phyloP scores from a whole-genome alignment of 2,888 invertebrate species.

The Diaphora mendica region DNA sequence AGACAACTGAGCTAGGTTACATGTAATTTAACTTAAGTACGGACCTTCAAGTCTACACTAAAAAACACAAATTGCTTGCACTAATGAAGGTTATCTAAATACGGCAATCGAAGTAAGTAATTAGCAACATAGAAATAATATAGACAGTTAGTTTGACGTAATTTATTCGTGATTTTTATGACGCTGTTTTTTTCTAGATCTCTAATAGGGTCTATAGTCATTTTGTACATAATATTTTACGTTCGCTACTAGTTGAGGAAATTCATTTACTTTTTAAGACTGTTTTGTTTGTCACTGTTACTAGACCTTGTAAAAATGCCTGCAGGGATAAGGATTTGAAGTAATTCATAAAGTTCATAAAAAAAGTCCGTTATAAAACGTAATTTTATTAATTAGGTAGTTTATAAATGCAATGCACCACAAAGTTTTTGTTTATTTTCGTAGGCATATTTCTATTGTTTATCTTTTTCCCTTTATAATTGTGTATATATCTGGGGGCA shows the following conservation, averaged over 20 bases:
- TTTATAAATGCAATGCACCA: neutral
- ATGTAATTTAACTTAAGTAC: slow-evolving; percentile 22
- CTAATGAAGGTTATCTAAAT: slow-evolving; percentile 22
- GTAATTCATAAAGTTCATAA: no score
- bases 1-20: slow-evolving; percentile 29
- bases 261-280: neutral
- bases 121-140: slow-evolving; percentile 28
- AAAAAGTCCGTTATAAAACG: neutral
- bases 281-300: no score
- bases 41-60: slow-evolving; percentile 8
- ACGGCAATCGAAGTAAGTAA: slow-evolving; percentile 25
- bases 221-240: neutral
- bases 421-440: neutral
- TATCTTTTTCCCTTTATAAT: neutral
- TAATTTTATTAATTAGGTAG: neutral
- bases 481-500: no score
- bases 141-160: neutral
- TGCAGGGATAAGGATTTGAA: no score
- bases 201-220: neutral
- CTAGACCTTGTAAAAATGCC: no score
- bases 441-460: neutral
- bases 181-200: no score
- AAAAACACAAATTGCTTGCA: slow-evolving; percentile 19
- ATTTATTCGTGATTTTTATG: neutral
- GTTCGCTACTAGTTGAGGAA: neutral